These are phyloP conservation scores for Sandelia bainsii DNA, from an alignment of 2,797 vertebrate genomes.

Conservation along the genomic window DNA sequence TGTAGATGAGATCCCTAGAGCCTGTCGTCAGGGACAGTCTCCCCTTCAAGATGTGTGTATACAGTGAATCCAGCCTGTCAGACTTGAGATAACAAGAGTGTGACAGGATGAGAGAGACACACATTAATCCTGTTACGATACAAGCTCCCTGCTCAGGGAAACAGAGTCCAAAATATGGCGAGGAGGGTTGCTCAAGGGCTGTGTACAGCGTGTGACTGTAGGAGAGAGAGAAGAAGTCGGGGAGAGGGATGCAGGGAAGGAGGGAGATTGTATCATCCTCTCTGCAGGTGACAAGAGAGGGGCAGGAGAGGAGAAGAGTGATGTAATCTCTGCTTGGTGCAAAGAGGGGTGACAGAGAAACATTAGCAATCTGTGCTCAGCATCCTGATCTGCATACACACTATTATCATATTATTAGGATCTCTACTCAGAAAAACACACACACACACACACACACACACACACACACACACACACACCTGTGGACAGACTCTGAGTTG, in stretches of 20 bases:
- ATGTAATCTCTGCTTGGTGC: slow-evolving; percentile 47
- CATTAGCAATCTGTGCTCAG: slow-evolving; percentile 22
- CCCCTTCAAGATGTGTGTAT: slow-evolving; percentile 45
- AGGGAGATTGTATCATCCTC: slow-evolving; percentile 33
- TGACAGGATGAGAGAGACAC: slow-evolving; percentile 54
- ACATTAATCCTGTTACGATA: slow-evolving; percentile 62
- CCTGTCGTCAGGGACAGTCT: slow-evolving; percentile 40
- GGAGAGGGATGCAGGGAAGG: slow-evolving; percentile 5
- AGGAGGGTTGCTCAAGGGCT: slow-evolving; percentile 22
- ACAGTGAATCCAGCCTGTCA: slow-evolving; percentile 49
- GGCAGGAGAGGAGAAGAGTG: slow-evolving; percentile 41
- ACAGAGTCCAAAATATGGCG: slow-evolving; percentile 7
- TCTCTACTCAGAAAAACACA: neutral
- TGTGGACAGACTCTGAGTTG: slow-evolving; percentile 36
- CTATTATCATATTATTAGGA: neutral
- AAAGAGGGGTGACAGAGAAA: slow-evolving; percentile 42
- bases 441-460: neutral
- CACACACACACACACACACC: slow-evolving; percentile 7
- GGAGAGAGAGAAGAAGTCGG: neutral
- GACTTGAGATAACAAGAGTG: slow-evolving; percentile 55
- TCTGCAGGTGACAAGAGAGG: slow-evolving; percentile 51
- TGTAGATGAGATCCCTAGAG: slow-evolving; percentile 52
- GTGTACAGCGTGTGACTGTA: slow-evolving; percentile 9
- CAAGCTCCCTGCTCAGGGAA: slow-evolving; percentile 37
- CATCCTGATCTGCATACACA: neutral